These are phyloP conservation scores for Esox niger DNA, from an alignment of 2,113 vertebrate genomes.

Conservation along the genomic window DNA sequence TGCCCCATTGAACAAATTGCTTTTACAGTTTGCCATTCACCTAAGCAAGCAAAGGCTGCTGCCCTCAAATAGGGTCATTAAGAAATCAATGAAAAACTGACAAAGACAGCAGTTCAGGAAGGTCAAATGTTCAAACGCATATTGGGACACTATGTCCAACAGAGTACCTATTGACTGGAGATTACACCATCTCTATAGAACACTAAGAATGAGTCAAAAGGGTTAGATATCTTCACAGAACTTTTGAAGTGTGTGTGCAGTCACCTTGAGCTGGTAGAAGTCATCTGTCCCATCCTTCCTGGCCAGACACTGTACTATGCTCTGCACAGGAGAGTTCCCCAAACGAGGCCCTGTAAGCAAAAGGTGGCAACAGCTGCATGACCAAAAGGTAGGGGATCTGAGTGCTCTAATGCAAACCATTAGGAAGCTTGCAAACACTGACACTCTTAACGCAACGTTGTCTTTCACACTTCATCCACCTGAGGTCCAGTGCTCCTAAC, in stretches of 20 bases:
- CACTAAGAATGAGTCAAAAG: neutral
- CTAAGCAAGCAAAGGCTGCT: neutral
- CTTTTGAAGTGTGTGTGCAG: neutral
- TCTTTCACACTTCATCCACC: constrained; percentile 36
- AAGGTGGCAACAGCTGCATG: constrained; percentile 59
- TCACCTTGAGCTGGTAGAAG: constrained; percentile 98
- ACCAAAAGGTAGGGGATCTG: constrained; percentile 66
- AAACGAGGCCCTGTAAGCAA: constrained; percentile 86
- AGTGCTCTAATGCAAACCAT: constrained; percentile 46
- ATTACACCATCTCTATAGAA: neutral
- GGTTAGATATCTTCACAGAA: neutral
- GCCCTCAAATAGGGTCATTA: constrained; percentile 47
- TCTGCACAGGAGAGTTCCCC: constrained; percentile 97
- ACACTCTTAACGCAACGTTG: constrained; percentile 47
- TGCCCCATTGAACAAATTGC: constrained; percentile 52
- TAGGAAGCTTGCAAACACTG: constrained; percentile 47
- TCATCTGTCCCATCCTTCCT: constrained; percentile 97
- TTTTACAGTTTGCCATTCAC: constrained; percentile 32
- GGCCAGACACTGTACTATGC: constrained; percentile 98
- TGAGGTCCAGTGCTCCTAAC: neutral
- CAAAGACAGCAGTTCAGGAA: constrained; percentile 29
- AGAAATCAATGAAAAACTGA: constrained; percentile 42
- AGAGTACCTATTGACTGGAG: constrained; percentile 23
- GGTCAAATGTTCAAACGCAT: constrained; percentile 56
- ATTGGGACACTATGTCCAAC: constrained; percentile 12